A percentile compares a stretch with the other conserved stretches of the same genome.
Evolutionary conservation across 2,113 vertebrate genomes (phyloP).

Genomic region (Trematocara stigmaticum): DNA sequence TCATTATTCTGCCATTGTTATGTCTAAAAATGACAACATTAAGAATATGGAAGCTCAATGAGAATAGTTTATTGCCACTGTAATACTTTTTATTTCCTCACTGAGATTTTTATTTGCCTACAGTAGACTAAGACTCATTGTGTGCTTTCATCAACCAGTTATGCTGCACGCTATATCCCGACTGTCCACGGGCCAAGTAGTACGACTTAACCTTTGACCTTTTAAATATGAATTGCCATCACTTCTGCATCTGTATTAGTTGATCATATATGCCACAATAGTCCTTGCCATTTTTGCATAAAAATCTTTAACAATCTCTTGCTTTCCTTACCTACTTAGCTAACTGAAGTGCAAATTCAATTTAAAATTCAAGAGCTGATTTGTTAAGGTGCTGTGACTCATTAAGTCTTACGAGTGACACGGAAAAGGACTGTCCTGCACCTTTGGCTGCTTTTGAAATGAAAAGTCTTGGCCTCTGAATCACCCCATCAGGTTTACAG

Average conservation of each 20-base stretch:
- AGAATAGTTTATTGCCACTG: background rate
- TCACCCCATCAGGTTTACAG: background rate
- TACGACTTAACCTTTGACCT: background rate
- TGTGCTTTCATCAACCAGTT: background rate
- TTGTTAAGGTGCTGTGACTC: background rate
- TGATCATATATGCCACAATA: background rate
- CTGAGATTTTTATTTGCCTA: background rate
- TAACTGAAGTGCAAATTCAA: background rate
- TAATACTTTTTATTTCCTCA: background rate
- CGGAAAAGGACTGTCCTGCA: background rate
- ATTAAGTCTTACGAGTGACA: background rate
- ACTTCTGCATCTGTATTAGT: background rate
- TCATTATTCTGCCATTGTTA: background rate
- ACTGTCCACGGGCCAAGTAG: background rate
- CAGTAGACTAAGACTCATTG: background rate
- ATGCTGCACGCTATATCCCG: background rate
- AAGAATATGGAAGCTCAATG: background rate
- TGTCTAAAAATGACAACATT: background rate
- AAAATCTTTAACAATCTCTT: background rate
- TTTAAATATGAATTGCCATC: background rate
- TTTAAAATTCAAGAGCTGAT: background rate
- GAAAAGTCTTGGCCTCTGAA: background rate
- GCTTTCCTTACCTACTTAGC: background rate
- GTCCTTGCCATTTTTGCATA: background rate
- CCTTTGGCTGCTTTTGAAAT: background rate